Percentiles rank a stretch among this genome's conserved stretches.
Conservation (phyloP, 2,888 invertebrate genomes). For the Campoplex capitator region DNA sequence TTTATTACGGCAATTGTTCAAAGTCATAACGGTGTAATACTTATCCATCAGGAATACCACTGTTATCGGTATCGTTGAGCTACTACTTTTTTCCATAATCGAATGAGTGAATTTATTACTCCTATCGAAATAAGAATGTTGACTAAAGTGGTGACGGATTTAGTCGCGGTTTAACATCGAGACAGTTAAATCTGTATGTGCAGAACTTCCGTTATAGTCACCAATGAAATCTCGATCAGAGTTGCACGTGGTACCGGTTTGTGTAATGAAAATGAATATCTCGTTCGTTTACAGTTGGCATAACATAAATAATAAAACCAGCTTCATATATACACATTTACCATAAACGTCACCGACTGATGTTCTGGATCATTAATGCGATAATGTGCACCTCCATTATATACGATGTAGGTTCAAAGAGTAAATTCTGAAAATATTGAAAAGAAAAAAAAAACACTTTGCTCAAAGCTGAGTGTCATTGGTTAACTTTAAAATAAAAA, state of each 20-base stretch:
- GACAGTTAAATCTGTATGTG: not conserved
- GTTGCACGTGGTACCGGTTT: not conserved
- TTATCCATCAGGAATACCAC: not conserved
- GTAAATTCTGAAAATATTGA: not conserved
- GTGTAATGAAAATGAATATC: conserved; percentile 9
- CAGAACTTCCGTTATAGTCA: not conserved
- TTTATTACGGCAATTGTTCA: conserved; percentile 6
- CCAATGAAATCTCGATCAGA: not conserved
- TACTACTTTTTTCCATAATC: not conserved
- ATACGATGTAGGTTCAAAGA: not conserved
- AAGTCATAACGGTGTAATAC: not conserved
- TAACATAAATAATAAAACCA: conserved; percentile 25
- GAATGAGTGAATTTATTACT: not conserved
- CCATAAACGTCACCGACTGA: not conserved
- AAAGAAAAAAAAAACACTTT: not conserved
- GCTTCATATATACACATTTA: not conserved
- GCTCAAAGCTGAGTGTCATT: not conserved
- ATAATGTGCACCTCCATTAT: no score
- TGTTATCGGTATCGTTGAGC: not conserved
- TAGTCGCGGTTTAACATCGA: conserved; percentile 6
- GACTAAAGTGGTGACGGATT: not conserved
- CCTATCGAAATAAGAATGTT: not conserved
- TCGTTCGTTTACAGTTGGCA: conserved; percentile 3
- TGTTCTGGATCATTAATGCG: not conserved
- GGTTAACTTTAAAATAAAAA: not conserved